Evolutionary conservation across 2,113 vertebrate species (phyloP).

Genomic region (Chloebia gouldiae): DNA sequence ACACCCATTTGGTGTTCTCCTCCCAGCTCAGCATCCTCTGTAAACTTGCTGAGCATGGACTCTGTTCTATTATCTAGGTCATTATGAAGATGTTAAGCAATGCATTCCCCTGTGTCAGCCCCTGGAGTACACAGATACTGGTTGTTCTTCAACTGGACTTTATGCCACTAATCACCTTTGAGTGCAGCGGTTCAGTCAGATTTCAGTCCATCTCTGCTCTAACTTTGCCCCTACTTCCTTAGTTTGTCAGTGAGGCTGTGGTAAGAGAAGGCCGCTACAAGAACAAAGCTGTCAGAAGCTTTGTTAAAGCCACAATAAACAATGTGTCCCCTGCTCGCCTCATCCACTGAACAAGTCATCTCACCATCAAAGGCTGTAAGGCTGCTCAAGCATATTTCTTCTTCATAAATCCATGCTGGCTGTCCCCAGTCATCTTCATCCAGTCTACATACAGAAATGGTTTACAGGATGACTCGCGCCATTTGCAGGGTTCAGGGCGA

Average conservation of each 20-base stretch:
- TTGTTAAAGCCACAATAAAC: neutral
- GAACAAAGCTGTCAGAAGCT: neutral
- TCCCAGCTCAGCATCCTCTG: neutral
- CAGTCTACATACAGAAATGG: neutral
- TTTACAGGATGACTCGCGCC: neutral
- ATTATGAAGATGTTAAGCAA: neutral
- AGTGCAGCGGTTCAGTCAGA: neutral
- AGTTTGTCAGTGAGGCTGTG: neutral
- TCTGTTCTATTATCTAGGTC: neutral
- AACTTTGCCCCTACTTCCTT: neutral
- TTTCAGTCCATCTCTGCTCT: neutral
- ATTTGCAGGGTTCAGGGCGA: neutral
- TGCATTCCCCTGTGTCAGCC: neutral
- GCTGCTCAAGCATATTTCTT: neutral
- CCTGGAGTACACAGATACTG: neutral
- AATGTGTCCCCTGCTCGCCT: neutral
- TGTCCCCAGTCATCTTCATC: neutral
- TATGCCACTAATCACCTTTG: neutral
- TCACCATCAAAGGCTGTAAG: neutral
- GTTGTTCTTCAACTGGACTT: neutral
- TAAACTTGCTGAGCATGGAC: neutral
- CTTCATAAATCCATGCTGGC: neutral
- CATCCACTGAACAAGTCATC: neutral
- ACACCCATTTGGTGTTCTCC: neutral
- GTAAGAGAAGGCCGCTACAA: neutral